phyloP scores from a whole-genome alignment of 1,140 invertebrate genomes.

The Drosophila leontia region DNA sequence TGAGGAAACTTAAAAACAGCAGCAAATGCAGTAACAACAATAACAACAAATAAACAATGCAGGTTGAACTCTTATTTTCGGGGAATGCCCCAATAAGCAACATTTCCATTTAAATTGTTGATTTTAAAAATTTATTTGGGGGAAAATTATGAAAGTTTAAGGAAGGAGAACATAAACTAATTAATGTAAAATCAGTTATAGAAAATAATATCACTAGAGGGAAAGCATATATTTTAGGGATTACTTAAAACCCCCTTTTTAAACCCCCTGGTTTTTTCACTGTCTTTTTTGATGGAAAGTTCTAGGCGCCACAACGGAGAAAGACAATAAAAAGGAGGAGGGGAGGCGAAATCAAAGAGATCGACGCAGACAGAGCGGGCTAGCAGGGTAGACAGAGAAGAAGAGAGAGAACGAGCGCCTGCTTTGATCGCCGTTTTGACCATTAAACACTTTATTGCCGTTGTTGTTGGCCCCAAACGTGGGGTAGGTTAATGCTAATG shows the following conservation, averaged over 20 bases:
- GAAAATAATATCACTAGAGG: too few species aligned
- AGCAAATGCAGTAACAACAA: slow-evolving; percentile 47
- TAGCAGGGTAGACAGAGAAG: background rate
- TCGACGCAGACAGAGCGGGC: slow-evolving; percentile 32
- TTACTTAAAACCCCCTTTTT: too few species aligned
- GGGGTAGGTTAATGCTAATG: slow-evolving; percentile 78
- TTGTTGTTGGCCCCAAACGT: slow-evolving; percentile 53
- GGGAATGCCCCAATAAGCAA: slow-evolving; percentile 22
- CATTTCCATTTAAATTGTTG: slow-evolving; percentile 4
- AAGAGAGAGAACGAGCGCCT: slow-evolving; percentile 8
- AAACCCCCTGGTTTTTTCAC: slow-evolving; percentile 15
- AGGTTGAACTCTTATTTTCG: slow-evolving; percentile 40
- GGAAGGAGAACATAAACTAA: background rate
- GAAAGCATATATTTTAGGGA: background rate
- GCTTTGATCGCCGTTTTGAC: slow-evolving; percentile 52
- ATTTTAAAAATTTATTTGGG: background rate
- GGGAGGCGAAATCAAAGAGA: slow-evolving; percentile 47
- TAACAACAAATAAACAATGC: slow-evolving; percentile 48
- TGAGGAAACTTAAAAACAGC: slow-evolving; percentile 52
- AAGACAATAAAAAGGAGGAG: slow-evolving; percentile 34
- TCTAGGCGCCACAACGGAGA: slow-evolving; percentile 48
- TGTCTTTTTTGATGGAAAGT: slow-evolving; percentile 57
- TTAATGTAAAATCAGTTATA: background rate
- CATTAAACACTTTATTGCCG: slow-evolving; percentile 55
- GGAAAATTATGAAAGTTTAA: background rate